Evolutionary conservation across 2,888 invertebrate genomes (phyloP).

Genomic region (Andrena fulva): DNA sequence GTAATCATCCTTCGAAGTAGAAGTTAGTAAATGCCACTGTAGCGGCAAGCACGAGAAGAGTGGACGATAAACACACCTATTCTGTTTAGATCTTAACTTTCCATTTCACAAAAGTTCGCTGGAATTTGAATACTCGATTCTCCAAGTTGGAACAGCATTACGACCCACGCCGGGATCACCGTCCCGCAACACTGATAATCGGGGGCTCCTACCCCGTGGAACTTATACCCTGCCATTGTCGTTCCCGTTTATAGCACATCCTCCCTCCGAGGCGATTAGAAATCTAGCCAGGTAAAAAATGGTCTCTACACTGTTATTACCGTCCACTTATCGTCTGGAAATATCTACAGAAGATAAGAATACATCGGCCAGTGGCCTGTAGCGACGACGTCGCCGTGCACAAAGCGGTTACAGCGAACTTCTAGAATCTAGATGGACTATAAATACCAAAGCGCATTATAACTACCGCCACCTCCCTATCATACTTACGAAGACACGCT

Average conservation of each 20-base stretch:
- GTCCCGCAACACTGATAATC: neutral
- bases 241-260: neutral
- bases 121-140: no score
- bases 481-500: constrained; percentile 15
- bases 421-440: constrained; percentile 20
- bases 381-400: neutral
- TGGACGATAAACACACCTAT: no score
- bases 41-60: no score
- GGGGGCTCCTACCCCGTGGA: neutral
- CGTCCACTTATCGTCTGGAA: constrained; percentile 27
- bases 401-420: constrained; percentile 25
- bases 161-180: no score
- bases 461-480: constrained; percentile 10
- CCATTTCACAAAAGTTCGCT: no score
- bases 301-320: constrained; percentile 18
- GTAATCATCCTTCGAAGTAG: no score
- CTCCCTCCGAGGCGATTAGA: neutral
- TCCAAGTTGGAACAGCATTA: no score
- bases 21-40: no score
- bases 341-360: constrained; percentile 37
- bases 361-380: constrained; percentile 36
- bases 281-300: neutral
- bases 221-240: neutral
- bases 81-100: no score
- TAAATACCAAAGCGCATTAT: constrained; percentile 38